These are phyloP conservation scores for Gymnocypris eckloni DNA, from an alignment of 2,797 vertebrate species.

Conservation along the genomic window DNA sequence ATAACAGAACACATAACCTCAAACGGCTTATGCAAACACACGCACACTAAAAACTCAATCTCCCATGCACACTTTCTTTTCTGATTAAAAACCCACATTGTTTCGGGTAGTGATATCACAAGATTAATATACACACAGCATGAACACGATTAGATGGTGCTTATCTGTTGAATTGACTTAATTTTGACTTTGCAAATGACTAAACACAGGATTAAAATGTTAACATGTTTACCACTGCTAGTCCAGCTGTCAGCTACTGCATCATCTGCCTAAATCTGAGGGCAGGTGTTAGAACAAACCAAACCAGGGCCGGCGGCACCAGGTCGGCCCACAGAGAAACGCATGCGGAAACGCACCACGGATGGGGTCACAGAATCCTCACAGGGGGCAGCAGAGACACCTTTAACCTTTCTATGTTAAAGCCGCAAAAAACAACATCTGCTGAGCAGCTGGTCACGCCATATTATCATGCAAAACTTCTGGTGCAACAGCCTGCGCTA, in stretches of 20 bases:
- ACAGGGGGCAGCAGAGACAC: conserved; percentile 55
- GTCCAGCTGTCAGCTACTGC: conserved; percentile 71
- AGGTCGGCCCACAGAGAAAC: conserved; percentile 36
- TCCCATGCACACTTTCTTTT: background rate
- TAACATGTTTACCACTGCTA: conserved; percentile 76
- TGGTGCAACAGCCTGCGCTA: conserved; percentile 67
- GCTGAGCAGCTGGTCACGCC: conserved; percentile 79
- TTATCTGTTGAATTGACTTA: conserved; percentile 22
- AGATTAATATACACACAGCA: conserved; percentile 6
- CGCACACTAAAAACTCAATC: background rate
- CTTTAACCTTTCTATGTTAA: conserved; percentile 69
- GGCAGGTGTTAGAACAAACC: conserved; percentile 71
- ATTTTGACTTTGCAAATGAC: conserved; percentile 41
- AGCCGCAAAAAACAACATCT: conserved; percentile 82
- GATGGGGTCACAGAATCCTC: conserved; percentile 52
- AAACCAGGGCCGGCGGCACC: conserved; percentile 22
- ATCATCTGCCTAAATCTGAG: conserved; percentile 72
- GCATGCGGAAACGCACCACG: conserved; percentile 49
- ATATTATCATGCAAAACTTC: conserved; percentile 72
- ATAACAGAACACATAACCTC: background rate
- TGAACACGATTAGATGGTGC: background rate
- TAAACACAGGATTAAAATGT: conserved; percentile 72
- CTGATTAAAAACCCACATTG: background rate
- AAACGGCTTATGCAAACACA: background rate
- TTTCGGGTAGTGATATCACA: background rate